phyloP scores from a whole-genome alignment of 2,888 invertebrate species.

The Meandrusa payeni region DNA sequence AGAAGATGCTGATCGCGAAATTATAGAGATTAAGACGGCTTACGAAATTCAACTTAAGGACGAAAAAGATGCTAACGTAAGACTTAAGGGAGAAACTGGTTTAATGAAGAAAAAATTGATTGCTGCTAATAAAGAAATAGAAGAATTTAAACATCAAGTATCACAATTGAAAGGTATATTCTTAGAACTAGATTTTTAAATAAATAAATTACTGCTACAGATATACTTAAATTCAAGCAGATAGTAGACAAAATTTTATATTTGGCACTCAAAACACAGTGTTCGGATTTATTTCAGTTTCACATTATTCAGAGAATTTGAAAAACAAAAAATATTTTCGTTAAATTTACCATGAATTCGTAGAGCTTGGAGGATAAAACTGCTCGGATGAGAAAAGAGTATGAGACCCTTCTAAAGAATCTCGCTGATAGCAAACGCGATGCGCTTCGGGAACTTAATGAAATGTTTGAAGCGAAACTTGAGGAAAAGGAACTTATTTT shows the following conservation, averaged over 20 bases:
- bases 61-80: slow-evolving; percentile 87
- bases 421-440: slow-evolving; percentile 77
- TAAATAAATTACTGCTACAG: too few relatives aligned
- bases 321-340: too few relatives aligned
- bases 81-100: slow-evolving; percentile 92
- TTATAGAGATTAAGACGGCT: slow-evolving; percentile 86
- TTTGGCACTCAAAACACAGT: too few relatives aligned
- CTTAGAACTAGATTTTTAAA: too few relatives aligned
- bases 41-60: slow-evolving; percentile 87
- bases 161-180: slow-evolving; percentile 78
- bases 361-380: slow-evolving; percentile 85
- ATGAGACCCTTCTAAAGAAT: slow-evolving; percentile 83
- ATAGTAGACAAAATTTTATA: too few relatives aligned
- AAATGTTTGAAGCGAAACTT: slow-evolving; percentile 84
- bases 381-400: slow-evolving; percentile 83
- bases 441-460: slow-evolving; percentile 82
- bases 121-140: slow-evolving; percentile 85
- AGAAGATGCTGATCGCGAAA: slow-evolving; percentile 92
- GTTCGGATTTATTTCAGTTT: too few relatives aligned
- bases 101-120: slow-evolving; percentile 90
- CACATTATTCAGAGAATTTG: too few relatives aligned
- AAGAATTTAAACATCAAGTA: slow-evolving; percentile 85
- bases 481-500: slow-evolving; percentile 85
- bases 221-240: too few relatives aligned
- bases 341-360: slow-evolving; percentile 21